Percentiles rank a stretch among this genome's conserved stretches.
Conservation (phyloP, 2,888 invertebrate species). For the Ormyrus nitidulus region DNA sequence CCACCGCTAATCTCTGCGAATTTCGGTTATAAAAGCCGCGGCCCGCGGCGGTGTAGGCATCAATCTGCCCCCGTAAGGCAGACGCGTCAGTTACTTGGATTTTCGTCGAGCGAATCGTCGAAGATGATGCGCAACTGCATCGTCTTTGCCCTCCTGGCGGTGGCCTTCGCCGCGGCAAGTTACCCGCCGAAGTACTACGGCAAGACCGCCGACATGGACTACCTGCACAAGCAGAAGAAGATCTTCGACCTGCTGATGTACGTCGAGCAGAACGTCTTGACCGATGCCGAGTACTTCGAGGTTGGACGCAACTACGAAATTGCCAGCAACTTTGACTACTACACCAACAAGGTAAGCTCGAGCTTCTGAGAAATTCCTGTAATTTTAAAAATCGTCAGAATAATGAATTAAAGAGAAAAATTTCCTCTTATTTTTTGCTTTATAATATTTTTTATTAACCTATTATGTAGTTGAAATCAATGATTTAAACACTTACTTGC, state of each 20-base stretch:
- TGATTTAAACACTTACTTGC: too few relatives aligned
- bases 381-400: too few relatives aligned
- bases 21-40: constrained; percentile 53
- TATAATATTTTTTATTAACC: not conserved
- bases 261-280: constrained; percentile 66
- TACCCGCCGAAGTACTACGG: constrained; percentile 54
- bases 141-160: constrained; percentile 44
- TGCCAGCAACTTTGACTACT: constrained; percentile 67
- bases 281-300: constrained; percentile 68
- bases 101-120: constrained; percentile 7
- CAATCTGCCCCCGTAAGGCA: constrained; percentile 38
- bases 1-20: constrained; percentile 40
- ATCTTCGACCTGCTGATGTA: constrained; percentile 71
- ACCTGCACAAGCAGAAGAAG: constrained; percentile 72
- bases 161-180: constrained; percentile 22
- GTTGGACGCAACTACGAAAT: constrained; percentile 69
- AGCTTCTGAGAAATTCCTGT: not conserved
- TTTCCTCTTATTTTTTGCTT: constrained; percentile 7
- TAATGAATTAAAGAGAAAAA: not conserved
- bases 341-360: constrained; percentile 66
- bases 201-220: constrained; percentile 71
- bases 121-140: constrained; percentile 52
- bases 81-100: constrained; percentile 2
- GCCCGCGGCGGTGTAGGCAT: not conserved
- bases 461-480: too few relatives aligned